Evolutionary conservation across 2,888 invertebrate genomes (phyloP).

Genomic region (Oligia latruncula): DNA sequence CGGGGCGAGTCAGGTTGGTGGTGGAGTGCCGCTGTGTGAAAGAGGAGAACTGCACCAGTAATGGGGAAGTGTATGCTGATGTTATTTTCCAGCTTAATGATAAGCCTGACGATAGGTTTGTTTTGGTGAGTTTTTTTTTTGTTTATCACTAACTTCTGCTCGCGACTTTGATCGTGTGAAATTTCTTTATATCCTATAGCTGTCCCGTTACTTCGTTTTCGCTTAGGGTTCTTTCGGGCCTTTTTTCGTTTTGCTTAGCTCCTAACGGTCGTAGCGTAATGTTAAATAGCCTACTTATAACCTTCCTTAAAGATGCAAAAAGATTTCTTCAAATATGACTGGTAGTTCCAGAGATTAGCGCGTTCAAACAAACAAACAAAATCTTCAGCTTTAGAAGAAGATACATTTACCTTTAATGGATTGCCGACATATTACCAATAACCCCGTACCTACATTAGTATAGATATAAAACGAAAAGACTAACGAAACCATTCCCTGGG

Average conservation of each 20-base stretch:
- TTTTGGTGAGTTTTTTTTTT: conserved; percentile 66
- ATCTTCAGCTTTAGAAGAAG: background rate
- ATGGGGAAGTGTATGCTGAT: conserved; percentile 75
- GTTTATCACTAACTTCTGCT: background rate
- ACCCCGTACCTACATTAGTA: background rate
- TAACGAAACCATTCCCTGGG: background rate
- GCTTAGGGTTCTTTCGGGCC: background rate
- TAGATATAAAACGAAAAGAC: background rate
- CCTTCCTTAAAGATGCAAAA: background rate
- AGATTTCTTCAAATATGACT: no score
- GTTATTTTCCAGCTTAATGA: conserved; percentile 71
- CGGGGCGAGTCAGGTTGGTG: conserved; percentile 77
- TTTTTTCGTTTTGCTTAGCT: background rate
- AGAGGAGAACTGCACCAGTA: conserved; percentile 71
- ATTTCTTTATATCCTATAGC: background rate
- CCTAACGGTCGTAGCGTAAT: background rate
- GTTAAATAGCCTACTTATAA: background rate
- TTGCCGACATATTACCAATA: background rate
- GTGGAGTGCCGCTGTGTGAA: conserved; percentile 75
- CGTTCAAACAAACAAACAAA: background rate
- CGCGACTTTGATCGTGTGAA: background rate
- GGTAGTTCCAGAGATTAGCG: no score
- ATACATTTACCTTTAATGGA: background rate
- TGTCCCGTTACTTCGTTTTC: background rate
- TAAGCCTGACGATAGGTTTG: conserved; percentile 65